Conservation (phyloP, 2,888 invertebrate genomes). For the Hylaea fasciaria region DNA sequence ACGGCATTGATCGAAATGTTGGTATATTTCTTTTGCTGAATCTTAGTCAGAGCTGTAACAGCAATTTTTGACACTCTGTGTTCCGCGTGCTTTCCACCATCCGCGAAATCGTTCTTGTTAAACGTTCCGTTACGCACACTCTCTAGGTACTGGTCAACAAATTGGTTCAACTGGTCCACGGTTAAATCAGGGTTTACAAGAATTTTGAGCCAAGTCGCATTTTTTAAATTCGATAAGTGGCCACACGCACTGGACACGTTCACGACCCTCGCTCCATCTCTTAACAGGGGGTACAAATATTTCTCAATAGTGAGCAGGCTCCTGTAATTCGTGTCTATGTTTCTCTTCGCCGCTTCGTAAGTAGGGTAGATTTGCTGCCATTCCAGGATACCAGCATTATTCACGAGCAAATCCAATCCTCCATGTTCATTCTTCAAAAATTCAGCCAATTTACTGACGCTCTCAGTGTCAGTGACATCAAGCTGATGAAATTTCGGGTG, state of each 20-base stretch:
- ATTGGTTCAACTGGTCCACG: constrained; percentile 65
- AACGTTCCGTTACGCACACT: constrained; percentile 74
- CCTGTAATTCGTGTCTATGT: constrained; percentile 71
- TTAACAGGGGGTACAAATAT: constrained; percentile 88
- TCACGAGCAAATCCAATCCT: constrained; percentile 89
- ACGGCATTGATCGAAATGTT: constrained; percentile 75
- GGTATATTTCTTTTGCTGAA: constrained; percentile 68
- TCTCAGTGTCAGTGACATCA: constrained; percentile 86
- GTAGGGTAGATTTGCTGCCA: constrained; percentile 69
- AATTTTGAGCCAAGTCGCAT: constrained; percentile 64
- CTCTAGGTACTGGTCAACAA: constrained; percentile 72
- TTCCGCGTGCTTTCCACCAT: constrained; percentile 76
- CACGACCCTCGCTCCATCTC: constrained; percentile 89
- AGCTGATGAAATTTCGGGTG: constrained; percentile 87
- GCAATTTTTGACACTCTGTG: constrained; percentile 77
- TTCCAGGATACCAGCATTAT: constrained; percentile 88
- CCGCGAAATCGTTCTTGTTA: constrained; percentile 71
- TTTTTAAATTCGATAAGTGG: constrained; percentile 74
- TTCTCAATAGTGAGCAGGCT: constrained; percentile 69
- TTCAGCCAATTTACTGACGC: constrained; percentile 84
- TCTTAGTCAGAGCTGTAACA: constrained; percentile 70
- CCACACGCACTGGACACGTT: constrained; percentile 86
- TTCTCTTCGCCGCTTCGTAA: constrained; percentile 74
- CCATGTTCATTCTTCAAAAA: constrained; percentile 86
- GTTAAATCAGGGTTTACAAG: constrained; percentile 63